Percentiles rank a stretch among this genome's conserved stretches.
phyloP scores from a whole-genome alignment of 2,113 vertebrate genomes.

The Geococcyx californianus region DNA sequence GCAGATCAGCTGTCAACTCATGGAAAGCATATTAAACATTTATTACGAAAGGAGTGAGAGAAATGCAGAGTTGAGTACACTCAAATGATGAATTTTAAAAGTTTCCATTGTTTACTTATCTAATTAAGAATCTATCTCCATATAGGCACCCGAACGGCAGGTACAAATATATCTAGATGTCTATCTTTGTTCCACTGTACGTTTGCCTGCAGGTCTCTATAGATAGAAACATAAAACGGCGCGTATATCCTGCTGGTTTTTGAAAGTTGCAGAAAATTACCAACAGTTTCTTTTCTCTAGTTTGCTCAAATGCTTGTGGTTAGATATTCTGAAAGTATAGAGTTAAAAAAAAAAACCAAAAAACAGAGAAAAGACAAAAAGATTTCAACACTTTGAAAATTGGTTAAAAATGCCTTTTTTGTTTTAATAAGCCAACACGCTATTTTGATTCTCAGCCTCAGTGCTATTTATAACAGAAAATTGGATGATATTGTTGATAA shows the following conservation, averaged over 20 bases:
- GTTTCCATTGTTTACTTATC: constrained; percentile 81
- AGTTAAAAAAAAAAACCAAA: background rate
- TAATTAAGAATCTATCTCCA: constrained; percentile 60
- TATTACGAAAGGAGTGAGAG: background rate
- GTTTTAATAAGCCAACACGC: background rate
- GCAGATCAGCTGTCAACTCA: background rate
- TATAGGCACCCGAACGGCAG: constrained; percentile 58
- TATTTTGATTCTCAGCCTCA: background rate
- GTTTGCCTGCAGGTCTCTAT: constrained; percentile 70
- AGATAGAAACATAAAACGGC: constrained; percentile 72
- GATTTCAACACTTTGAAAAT: background rate
- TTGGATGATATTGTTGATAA: background rate
- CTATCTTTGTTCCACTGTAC: constrained; percentile 76
- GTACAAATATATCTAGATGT: constrained; percentile 67
- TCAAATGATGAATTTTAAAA: constrained; percentile 63
- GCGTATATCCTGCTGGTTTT: constrained; percentile 66
- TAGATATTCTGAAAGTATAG: constrained; percentile 59
- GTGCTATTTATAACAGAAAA: background rate
- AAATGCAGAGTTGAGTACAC: background rate
- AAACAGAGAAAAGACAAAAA: background rate
- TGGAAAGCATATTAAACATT: background rate
- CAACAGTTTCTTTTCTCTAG: constrained; percentile 73
- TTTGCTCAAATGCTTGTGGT: constrained; percentile 68
- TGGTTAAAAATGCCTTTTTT: background rate
- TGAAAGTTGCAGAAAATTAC: constrained; percentile 73